phyloP scores from a whole-genome alignment of 2,113 vertebrate genomes.

The Prunella fulvescens region DNA sequence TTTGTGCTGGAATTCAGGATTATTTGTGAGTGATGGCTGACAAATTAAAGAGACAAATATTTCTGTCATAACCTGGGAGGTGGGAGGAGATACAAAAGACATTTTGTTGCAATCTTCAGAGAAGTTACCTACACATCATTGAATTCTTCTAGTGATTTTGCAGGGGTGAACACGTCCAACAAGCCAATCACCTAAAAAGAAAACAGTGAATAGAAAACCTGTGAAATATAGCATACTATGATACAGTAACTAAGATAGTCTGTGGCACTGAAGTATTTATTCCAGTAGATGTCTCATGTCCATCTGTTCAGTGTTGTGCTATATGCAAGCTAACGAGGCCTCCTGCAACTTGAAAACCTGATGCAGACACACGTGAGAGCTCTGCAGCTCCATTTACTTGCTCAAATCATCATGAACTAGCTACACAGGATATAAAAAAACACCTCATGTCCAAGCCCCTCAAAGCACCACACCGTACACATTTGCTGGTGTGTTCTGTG shows the following conservation, averaged over 20 bases:
- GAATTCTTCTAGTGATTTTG: constrained; percentile 90
- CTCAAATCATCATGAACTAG: neutral
- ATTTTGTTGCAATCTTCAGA: neutral
- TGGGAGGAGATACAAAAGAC: neutral
- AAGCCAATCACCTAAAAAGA: constrained; percentile 89
- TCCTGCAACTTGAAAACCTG: neutral
- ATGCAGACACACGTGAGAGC: neutral
- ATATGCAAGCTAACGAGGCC: neutral
- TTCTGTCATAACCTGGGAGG: neutral
- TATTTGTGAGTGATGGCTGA: neutral
- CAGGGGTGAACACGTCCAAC: constrained; percentile 93
- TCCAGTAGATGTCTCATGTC: neutral
- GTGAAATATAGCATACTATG: neutral
- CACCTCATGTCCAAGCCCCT: too few relatives aligned
- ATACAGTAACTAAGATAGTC: neutral
- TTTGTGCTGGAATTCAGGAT: neutral
- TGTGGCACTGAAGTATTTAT: neutral
- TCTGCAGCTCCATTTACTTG: neutral
- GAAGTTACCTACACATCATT: constrained; percentile 92
- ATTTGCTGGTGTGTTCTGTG: too few relatives aligned
- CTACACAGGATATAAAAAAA: too few relatives aligned
- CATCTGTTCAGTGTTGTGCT: neutral
- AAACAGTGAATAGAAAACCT: neutral
- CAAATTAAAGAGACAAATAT: neutral
- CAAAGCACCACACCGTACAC: too few relatives aligned